phyloP scores from a whole-genome alignment of 2,113 vertebrate species.

The Cathartes aura region DNA sequence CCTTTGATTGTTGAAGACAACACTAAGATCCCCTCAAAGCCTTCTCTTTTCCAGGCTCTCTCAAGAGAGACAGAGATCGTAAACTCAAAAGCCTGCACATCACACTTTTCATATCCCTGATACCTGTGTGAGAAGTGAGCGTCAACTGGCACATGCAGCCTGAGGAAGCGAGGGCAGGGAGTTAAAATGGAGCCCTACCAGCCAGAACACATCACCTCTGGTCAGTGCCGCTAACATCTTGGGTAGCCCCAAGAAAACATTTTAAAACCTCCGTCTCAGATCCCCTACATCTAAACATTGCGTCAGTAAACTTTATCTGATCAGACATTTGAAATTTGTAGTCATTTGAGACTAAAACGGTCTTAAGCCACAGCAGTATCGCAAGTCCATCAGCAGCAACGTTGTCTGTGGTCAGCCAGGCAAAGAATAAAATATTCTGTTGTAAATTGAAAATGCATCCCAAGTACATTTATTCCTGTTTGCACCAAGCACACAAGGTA shows the following conservation, averaged over 20 bases:
- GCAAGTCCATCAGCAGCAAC: neutral
- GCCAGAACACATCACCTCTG: neutral
- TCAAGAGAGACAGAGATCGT: neutral
- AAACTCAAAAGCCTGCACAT: neutral
- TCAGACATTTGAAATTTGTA: neutral
- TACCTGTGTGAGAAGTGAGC: neutral
- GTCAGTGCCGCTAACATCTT: neutral
- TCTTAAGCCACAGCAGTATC: neutral
- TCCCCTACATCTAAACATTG: neutral
- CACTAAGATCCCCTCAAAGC: neutral
- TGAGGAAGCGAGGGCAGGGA: neutral
- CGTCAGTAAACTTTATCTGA: neutral
- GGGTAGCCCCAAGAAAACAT: neutral
- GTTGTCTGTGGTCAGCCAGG: neutral
- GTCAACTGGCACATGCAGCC: rapidly evolving
- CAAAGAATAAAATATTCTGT: neutral
- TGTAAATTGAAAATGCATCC: neutral
- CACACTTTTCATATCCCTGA: neutral
- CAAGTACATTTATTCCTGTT: neutral
- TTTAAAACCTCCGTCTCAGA: neutral
- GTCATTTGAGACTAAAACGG: neutral
- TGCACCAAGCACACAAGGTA: neutral
- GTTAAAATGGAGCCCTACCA: neutral
- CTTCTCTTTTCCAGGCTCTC: neutral
- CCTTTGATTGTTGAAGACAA: neutral